Base-by-base conservation (phyloP, 1,140 invertebrate genomes). In the Chironomus striatipennis region DNA sequence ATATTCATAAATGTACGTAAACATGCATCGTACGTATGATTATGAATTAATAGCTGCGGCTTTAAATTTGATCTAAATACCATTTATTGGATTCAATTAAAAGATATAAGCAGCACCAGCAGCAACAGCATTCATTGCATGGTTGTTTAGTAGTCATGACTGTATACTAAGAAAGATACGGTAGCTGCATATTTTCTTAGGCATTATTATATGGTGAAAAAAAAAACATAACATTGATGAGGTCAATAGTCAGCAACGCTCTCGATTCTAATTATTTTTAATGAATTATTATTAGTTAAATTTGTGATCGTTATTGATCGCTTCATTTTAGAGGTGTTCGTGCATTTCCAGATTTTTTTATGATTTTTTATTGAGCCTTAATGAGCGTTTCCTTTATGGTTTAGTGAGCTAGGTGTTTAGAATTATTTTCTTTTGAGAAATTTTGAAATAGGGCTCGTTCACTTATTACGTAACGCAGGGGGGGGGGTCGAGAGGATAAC, bases 211-310 rank as follows among this genome's bases (percentile, higher is more conserved):
- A 5, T 57, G 12, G 1, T 57, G 47, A n/a, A n/a, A n/a, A n/a
- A n/a, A n/a, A n/a, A n/a, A 57, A 57, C 24, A 34, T 34, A 34
- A 34, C 24, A 34, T 34, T 34, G 24, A 34, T 34, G 24, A 34
- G 47, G 47, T 57, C 47, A 57, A 57, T n/a, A 57, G 47, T 57
- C 47, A 57, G 47, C 12, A 57, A 57, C n/a, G 47, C 47, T 57
- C 47, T 57, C 47, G 47, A 57, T 57, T 57, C 47, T 57, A 57
- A 57, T 57, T 57, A 57, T 57, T 57, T 57, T 57, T 57, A 57
- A 57, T 57, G 47, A 12, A 57, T n/a, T 57, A 15, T 15, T 57
- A 57, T 57, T 34, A 34, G 24, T 34, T 34, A 34, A 34, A 34
- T 34, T 34, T 34, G 24, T 34, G 24, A 34, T 34, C 24, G 24